phyloP scores from a whole-genome alignment of 2,113 vertebrate species.

The Urocynchramus pylzowi region DNA sequence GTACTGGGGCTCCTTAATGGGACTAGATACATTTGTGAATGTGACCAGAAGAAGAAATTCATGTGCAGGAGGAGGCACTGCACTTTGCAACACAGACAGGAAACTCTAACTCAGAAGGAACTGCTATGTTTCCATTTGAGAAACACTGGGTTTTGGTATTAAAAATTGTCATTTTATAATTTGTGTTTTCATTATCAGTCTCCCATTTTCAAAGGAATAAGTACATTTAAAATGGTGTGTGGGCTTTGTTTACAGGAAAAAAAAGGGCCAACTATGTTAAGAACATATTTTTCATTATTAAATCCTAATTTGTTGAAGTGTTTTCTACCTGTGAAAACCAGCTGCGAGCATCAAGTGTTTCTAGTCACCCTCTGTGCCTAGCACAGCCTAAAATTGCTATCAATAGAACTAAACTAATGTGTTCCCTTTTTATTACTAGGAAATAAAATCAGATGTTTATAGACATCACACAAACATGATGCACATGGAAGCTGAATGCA shows the following conservation, averaged over 20 bases:
- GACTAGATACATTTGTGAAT: neutral
- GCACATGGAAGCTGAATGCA: neutral
- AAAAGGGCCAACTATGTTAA: neutral
- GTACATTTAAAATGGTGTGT: neutral
- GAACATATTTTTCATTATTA: neutral
- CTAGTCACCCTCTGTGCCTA: neutral
- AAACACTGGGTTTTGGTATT: neutral
- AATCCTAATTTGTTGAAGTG: neutral
- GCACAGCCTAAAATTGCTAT: neutral
- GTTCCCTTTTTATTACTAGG: neutral
- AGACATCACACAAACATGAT: neutral
- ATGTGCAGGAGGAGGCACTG: neutral
- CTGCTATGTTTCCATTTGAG: neutral
- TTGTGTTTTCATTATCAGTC: neutral
- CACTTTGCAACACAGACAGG: neutral
- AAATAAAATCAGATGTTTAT: slow-evolving; percentile 5
- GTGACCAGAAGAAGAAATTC: neutral
- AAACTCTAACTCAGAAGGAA: neutral
- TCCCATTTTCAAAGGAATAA: neutral
- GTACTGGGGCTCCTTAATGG: neutral
- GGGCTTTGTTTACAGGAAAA: neutral
- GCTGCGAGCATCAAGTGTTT: neutral
- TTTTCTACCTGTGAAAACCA: neutral
- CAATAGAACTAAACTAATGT: neutral
- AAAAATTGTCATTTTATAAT: neutral